Percentiles rank a stretch among this genome's conserved stretches.
Evolutionary conservation across 2,888 invertebrate species (phyloP).

Genomic region (Andricus quercusramuli): DNA sequence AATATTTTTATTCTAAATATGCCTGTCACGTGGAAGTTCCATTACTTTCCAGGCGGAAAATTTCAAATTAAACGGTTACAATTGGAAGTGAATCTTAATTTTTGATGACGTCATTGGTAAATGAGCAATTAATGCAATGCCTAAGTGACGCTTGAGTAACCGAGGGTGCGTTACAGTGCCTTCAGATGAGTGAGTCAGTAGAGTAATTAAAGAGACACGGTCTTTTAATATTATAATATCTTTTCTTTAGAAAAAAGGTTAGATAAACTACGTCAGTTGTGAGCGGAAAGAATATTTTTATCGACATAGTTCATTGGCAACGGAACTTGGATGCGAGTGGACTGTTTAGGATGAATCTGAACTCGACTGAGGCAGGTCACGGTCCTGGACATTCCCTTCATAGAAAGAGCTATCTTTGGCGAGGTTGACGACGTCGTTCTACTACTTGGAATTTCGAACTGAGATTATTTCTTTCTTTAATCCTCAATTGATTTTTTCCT

Average conservation of each 20-base stretch:
- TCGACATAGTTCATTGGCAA: constrained; percentile 25
- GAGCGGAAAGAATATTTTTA: constrained; percentile 1
- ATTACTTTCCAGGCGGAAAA: too few species aligned
- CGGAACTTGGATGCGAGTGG: constrained; percentile 26
- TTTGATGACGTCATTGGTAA: constrained; percentile 21
- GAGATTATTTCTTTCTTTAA: too few species aligned
- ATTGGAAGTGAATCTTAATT: constrained; percentile 8
- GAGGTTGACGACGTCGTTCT: constrained; percentile 17
- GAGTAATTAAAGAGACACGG: not conserved
- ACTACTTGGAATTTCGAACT: constrained; percentile 29
- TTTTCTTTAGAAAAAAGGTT: not conserved
- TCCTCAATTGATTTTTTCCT: too few species aligned
- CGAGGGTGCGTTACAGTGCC: constrained; percentile 4
- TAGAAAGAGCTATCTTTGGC: constrained; percentile 56
- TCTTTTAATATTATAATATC: not conserved
- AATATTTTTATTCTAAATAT: too few species aligned
- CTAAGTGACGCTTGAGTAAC: constrained; percentile 45
- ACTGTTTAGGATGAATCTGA: constrained; percentile 50
- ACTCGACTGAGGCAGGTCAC: constrained; percentile 57
- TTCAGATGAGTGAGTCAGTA: not conserved
- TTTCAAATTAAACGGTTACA: not conserved
- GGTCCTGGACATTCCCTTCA: constrained; percentile 52
- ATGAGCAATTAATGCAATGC: constrained; percentile 24
- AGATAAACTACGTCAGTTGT: not conserved
- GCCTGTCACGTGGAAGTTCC: too few species aligned